Evolutionary conservation across 37 sponge, comb jelly and placozoan species (phyloP), one percentile per base, ranked within the genome.

Genomic region (Ephydatia muelleri): DNA sequence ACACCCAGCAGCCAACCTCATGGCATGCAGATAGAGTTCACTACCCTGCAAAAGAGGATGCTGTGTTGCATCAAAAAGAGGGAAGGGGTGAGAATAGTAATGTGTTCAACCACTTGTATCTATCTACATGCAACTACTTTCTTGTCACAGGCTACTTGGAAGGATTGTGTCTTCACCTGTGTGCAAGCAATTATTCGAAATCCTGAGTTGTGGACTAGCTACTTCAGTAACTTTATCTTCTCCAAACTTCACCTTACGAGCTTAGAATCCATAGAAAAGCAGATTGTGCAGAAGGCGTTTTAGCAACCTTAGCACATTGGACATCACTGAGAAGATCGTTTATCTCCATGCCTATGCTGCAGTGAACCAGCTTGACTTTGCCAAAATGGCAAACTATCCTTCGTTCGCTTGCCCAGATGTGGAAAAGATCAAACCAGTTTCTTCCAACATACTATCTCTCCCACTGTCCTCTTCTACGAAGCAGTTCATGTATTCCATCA

Each of bases 361-460:
- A 30, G 74, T 83, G 64, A 83, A 89, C 69, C 87, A 93, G 81
- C 80, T 93, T 1, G 48, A 86, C 47, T 72, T 90, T 29, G 94
- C 88, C 77, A 90, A 87, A 22, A 65, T 93, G 75, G 78, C 88
- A 8, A n/a, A 31, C 82, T 68, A 37, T 86, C 5, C 85, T 93
- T 28, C 78, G 91, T 22, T 88, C 94, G 5, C 84, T 93, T 22
- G 83, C 81, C n/a, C 37, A 73, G 48, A 70, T 87, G n/a, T n/a
- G 2, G 67, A 87, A 68, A 70, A 65, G 38, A 82, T 68, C 19
- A 57, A 68, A 21, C 14, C 81, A 19, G 75, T 80, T 67, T 76
- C 78, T 30, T 81, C 65, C 30, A 38, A 30, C 16, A 66, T 16
- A 3, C 39, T n/a, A 3, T 73, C 65, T 6, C 73, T 57, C 6